Evolutionary conservation across 2,797 vertebrate species (phyloP).

Genomic region (Chromobotia macracanthus): DNA sequence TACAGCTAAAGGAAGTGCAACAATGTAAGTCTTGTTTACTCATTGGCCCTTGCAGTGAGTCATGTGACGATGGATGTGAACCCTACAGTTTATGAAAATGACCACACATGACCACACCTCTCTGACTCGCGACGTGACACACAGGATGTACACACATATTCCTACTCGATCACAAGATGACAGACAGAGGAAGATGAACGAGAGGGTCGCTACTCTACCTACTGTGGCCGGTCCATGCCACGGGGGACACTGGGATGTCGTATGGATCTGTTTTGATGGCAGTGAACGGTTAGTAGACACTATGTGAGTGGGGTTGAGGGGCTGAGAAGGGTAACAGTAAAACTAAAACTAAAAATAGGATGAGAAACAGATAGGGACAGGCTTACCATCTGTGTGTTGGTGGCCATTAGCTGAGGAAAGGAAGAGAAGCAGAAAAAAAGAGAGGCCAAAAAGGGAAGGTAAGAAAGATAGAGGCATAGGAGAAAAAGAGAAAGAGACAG

Average conservation of each 20-base stretch:
- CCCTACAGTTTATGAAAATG: constrained; percentile 46
- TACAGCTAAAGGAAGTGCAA: neutral
- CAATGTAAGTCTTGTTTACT: neutral
- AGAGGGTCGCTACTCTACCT: constrained; percentile 30
- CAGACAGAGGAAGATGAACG: constrained; percentile 46
- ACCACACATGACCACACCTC: constrained; percentile 43
- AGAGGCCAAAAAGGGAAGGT: constrained; percentile 77
- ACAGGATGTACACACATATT: constrained; percentile 49
- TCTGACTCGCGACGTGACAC: constrained; percentile 35
- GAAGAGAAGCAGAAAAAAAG: constrained; percentile 90
- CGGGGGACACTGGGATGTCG: constrained; percentile 9
- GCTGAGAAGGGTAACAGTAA: constrained; percentile 50
- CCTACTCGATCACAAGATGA: constrained; percentile 60
- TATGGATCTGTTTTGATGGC: constrained; percentile 14
- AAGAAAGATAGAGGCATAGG: constrained; percentile 75
- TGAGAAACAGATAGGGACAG: constrained; percentile 80
- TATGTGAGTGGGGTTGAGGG: constrained; percentile 51
- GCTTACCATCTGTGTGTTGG: constrained; percentile 99
- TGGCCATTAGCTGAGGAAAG: constrained; percentile 96
- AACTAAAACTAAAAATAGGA: constrained; percentile 73
- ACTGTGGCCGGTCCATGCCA: constrained; percentile 37
- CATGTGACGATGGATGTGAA: constrained; percentile 41
- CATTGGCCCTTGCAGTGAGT: constrained; percentile 59
- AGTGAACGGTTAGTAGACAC: constrained; percentile 37
- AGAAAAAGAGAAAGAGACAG: constrained; percentile 79